These are phyloP conservation scores for Enteromius fasciolatus DNA, from an alignment of 2,797 vertebrate species.

Conservation along the genomic window DNA sequence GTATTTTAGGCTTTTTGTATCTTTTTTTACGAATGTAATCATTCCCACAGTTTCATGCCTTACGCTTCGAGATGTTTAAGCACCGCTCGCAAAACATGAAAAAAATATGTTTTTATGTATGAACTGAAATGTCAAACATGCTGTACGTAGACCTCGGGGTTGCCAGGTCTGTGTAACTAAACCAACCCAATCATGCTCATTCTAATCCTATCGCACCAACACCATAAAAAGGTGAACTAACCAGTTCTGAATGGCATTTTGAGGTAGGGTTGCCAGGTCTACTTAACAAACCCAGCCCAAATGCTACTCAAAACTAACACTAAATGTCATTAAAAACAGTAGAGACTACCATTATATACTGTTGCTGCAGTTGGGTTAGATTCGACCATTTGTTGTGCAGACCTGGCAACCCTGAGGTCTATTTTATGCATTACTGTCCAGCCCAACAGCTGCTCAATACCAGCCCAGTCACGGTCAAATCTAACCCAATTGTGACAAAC, in stretches of 20 bases:
- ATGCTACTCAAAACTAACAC: neutral
- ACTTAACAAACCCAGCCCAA: neutral
- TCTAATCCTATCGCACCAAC: neutral
- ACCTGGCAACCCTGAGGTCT: too few relatives aligned
- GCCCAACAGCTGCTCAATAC: too few relatives aligned
- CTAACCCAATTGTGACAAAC: too few relatives aligned
- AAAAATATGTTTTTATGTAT: neutral
- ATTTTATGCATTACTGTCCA: too few relatives aligned
- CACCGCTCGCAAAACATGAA: neutral
- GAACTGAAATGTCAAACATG: neutral
- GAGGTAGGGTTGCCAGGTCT: neutral
- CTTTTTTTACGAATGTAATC: constrained; percentile 20
- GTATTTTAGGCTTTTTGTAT: constrained; percentile 39
- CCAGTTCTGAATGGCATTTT: neutral
- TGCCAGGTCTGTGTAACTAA: neutral
- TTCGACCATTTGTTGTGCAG: too few relatives aligned
- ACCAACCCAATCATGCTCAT: neutral
- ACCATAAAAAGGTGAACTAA: neutral
- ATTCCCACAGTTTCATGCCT: neutral
- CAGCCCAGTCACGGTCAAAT: too few relatives aligned
- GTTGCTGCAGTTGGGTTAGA: too few relatives aligned
- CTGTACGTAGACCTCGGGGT: neutral
- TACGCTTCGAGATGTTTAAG: neutral
- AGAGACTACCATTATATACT: too few relatives aligned
- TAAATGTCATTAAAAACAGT: too few relatives aligned